phyloP scores from a whole-genome alignment of 2,888 invertebrate species.

The Platynereis dumerilii region DNA sequence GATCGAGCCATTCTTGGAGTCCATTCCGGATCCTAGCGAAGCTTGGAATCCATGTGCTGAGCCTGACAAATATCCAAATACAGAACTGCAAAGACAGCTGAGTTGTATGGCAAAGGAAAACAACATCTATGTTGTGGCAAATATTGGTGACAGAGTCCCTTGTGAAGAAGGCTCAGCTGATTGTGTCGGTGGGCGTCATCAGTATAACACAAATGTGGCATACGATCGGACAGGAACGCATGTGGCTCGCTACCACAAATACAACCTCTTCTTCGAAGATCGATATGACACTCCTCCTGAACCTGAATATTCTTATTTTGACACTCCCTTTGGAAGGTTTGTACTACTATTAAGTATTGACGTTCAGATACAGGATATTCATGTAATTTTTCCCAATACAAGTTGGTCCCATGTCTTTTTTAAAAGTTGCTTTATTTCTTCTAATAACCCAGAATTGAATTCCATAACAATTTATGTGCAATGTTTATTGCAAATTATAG shows the following conservation, averaged over 20 bases:
- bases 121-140: slow-evolving; percentile 75
- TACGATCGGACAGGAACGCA: slow-evolving; percentile 76
- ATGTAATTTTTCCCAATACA: too few relatives aligned
- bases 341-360: too few relatives aligned
- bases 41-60: slow-evolving; percentile 61
- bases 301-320: slow-evolving; percentile 71
- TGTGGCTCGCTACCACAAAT: slow-evolving; percentile 72
- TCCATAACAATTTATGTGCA: too few relatives aligned
- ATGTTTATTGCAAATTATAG: too few relatives aligned
- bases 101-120: slow-evolving; percentile 70
- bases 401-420: too few relatives aligned
- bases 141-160: slow-evolving; percentile 72
- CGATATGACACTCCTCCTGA: slow-evolving; percentile 42
- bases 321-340: slow-evolving; percentile 73
- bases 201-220: slow-evolving; percentile 81
- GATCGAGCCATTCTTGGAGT: slow-evolving; percentile 43
- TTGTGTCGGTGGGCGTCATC: slow-evolving; percentile 45
- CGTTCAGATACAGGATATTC: too few relatives aligned
- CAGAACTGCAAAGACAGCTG: slow-evolving; percentile 41
- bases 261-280: slow-evolving; percentile 61
- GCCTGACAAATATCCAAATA: slow-evolving; percentile 20
- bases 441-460: too few relatives aligned
- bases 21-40: slow-evolving; percentile 62
- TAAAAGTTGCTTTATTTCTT: too few relatives aligned
- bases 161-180: slow-evolving; percentile 62